phyloP scores from a whole-genome alignment of 2,797 vertebrate genomes.

The Lacerta viridis region DNA sequence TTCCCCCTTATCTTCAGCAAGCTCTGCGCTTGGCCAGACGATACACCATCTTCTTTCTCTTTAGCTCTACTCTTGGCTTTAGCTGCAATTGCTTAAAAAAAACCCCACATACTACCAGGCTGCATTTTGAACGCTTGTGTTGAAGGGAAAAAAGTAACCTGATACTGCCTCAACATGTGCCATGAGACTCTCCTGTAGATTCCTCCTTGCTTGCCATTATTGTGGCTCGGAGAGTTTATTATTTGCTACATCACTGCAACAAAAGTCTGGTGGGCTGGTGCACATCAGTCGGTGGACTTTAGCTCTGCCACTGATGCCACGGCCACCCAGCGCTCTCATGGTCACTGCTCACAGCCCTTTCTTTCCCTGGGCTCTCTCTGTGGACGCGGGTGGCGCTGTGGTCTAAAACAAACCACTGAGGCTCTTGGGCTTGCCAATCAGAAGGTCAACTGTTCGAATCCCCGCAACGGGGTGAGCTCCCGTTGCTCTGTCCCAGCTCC shows the following conservation, averaged over 20 bases:
- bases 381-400: no score
- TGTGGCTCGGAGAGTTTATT: background rate
- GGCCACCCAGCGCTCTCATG: background rate
- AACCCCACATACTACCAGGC: background rate
- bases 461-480: no score
- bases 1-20: constrained; percentile 64
- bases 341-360: background rate
- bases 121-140: constrained; percentile 11
- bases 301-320: background rate
- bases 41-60: background rate
- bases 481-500: no score
- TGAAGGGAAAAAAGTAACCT: background rate
- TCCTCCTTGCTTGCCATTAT: background rate
- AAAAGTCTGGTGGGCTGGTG: background rate
- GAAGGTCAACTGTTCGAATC: no score
- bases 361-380: background rate
- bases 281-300: background rate
- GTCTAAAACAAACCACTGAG: no score
- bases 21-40: constrained; percentile 56
- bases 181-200: background rate
- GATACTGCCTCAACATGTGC: background rate
- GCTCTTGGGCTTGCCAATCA: no score
- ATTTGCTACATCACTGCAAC: background rate
- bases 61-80: background rate
- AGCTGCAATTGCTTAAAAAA: background rate